Evolutionary conservation across 2,113 vertebrate genomes (phyloP).

Genomic region (Sciurus niger): DNA sequence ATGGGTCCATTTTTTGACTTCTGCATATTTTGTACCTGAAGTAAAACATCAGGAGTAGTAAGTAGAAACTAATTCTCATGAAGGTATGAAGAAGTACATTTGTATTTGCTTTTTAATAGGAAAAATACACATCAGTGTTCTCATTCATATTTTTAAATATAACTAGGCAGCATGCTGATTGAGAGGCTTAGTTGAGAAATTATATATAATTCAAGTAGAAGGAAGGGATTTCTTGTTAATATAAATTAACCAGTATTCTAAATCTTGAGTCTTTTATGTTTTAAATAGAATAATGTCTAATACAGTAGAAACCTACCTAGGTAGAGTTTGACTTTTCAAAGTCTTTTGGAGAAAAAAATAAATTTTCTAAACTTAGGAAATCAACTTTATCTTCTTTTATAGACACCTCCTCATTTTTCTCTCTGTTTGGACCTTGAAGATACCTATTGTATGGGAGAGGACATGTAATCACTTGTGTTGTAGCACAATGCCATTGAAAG

Average conservation of each 20-base stretch:
- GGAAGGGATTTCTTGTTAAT: constrained; percentile 50
- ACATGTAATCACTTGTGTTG: not conserved
- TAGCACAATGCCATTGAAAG: not conserved
- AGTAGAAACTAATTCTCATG: constrained; percentile 45
- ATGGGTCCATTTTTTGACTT: constrained; percentile 27
- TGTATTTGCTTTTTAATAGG: constrained; percentile 20
- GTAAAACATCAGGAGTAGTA: constrained; percentile 27
- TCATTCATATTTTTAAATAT: not conserved
- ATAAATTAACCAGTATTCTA: constrained; percentile 44
- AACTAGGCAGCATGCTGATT: constrained; percentile 11
- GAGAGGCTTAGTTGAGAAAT: constrained; percentile 46
- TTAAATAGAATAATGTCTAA: constrained; percentile 53
- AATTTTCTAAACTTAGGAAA: constrained; percentile 57
- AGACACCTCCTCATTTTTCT: not conserved
- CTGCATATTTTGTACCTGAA: constrained; percentile 32
- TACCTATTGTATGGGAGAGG: not conserved
- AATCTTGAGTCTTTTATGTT: constrained; percentile 27
- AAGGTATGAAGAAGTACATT: not conserved
- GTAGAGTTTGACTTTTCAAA: constrained; percentile 36
- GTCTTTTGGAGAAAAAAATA: not conserved
- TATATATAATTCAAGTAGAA: constrained; percentile 25
- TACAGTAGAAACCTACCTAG: constrained; percentile 15
- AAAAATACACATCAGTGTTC: constrained; percentile 29
- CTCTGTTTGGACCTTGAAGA: not conserved
- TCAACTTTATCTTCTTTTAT: not conserved